phyloP scores from a whole-genome alignment of 2,797 vertebrate species.

The Pangasius larnaudii region DNA sequence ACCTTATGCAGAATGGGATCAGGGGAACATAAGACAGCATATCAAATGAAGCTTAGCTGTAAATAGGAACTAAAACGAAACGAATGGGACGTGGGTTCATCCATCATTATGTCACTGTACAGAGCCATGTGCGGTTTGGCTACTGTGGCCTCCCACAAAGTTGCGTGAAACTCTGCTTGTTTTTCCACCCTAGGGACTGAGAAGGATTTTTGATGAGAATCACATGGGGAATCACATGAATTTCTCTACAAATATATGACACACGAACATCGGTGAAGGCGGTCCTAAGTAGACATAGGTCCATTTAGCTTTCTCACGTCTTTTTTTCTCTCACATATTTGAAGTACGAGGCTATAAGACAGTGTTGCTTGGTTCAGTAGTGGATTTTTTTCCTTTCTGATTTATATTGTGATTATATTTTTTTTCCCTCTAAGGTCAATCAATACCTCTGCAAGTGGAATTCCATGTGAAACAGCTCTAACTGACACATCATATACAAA shows the following conservation, averaged over 20 bases:
- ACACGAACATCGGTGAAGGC: constrained; percentile 25
- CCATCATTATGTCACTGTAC: constrained; percentile 50
- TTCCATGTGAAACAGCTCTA: constrained; percentile 11
- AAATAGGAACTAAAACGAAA: constrained; percentile 32
- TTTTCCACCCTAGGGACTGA: constrained; percentile 39
- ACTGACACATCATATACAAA: constrained; percentile 20
- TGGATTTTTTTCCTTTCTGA: background rate
- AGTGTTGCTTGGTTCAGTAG: background rate
- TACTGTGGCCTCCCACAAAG: constrained; percentile 37
- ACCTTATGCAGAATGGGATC: constrained; percentile 22
- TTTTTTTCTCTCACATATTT: background rate
- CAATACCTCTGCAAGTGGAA: constrained; percentile 24
- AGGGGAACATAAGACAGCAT: constrained; percentile 31
- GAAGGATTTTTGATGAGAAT: constrained; percentile 30
- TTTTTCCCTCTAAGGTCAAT: background rate
- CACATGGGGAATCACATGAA: constrained; percentile 38
- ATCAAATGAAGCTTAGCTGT: constrained; percentile 29
- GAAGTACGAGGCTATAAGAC: constrained; percentile 13
- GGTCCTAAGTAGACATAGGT: constrained; percentile 26
- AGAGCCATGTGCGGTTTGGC: constrained; percentile 33
- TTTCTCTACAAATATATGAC: constrained; percentile 45
- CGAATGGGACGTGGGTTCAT: constrained; percentile 38
- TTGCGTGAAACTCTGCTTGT: constrained; percentile 49
- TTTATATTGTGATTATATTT: constrained; percentile 6
- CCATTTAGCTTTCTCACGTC: constrained; percentile 44